A percentile compares a stretch with the other conserved stretches of the same genome.
Evolutionary conservation across 1,140 invertebrate species (phyloP).

Genomic region (Drosophila lini): DNA sequence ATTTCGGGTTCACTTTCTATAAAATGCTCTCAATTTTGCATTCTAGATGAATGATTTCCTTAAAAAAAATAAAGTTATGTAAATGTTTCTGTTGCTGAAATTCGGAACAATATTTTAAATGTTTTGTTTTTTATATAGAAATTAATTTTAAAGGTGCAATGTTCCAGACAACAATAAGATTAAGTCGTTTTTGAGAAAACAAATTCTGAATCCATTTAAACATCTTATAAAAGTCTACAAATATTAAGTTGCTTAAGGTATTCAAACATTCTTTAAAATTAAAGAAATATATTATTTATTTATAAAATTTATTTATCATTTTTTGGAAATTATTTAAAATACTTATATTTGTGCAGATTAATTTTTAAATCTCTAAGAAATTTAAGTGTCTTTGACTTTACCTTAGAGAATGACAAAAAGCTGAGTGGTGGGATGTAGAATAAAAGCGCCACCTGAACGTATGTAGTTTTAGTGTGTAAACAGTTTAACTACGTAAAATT

Average conservation of each 20-base stretch:
- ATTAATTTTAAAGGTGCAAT: not conserved
- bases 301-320: not conserved
- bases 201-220: not conserved
- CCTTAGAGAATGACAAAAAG: not conserved
- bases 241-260: not conserved
- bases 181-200: not conserved
- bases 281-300: not conserved
- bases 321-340: not conserved
- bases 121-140: not conserved
- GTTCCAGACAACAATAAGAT: not conserved
- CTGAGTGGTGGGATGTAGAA: not conserved
- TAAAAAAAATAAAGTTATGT: not conserved
- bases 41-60: too few species aligned
- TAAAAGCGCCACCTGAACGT: not conserved
- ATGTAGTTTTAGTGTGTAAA: not conserved
- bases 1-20: slow-evolving; percentile 1
- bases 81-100: not conserved
- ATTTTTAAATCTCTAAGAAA: too few species aligned
- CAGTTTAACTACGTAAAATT: not conserved
- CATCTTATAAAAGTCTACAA: not conserved
- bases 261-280: not conserved
- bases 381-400: not conserved
- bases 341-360: not conserved
- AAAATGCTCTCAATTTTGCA: not conserved
- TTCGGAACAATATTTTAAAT: not conserved